phyloP scores from a whole-genome alignment of 2,113 vertebrate genomes.

The Tricholaema leucomelas region DNA sequence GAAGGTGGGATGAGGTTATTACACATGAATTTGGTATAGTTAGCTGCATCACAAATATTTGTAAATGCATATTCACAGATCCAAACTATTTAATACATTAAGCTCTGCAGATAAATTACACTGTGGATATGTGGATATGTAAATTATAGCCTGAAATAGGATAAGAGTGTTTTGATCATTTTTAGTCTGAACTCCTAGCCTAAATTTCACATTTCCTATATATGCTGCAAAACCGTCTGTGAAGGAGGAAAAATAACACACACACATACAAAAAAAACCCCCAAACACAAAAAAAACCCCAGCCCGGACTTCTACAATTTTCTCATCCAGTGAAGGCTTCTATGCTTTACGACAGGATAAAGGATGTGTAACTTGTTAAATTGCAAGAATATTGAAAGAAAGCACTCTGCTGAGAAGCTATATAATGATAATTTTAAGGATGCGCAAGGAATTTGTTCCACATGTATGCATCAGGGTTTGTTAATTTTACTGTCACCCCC shows the following conservation, averaged over 20 bases:
- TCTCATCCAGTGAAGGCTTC: not conserved
- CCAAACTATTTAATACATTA: not conserved
- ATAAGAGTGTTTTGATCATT: not conserved
- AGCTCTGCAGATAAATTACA: not conserved
- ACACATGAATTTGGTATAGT: not conserved
- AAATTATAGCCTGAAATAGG: not conserved
- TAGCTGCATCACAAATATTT: not conserved
- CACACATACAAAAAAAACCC: accelerated
- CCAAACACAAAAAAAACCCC: accelerated
- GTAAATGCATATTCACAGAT: not conserved
- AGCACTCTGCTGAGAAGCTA: not conserved
- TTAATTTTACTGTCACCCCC: slow-evolving; percentile 48
- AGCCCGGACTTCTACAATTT: not conserved
- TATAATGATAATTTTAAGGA: slow-evolving; percentile 47
- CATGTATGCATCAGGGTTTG: slow-evolving; percentile 1
- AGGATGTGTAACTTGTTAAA: slow-evolving; percentile 7
- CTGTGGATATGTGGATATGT: not conserved
- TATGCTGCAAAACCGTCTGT: not conserved
- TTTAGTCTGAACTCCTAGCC: not conserved
- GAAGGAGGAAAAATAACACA: not conserved
- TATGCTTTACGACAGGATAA: not conserved
- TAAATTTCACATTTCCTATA: not conserved
- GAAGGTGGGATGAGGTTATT: accelerated
- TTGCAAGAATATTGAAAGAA: slow-evolving; percentile 45
- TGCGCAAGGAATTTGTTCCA: slow-evolving; percentile 39